phyloP scores from a whole-genome alignment of 1,140 invertebrate species.

The Macrosteles quadrilineatus region DNA sequence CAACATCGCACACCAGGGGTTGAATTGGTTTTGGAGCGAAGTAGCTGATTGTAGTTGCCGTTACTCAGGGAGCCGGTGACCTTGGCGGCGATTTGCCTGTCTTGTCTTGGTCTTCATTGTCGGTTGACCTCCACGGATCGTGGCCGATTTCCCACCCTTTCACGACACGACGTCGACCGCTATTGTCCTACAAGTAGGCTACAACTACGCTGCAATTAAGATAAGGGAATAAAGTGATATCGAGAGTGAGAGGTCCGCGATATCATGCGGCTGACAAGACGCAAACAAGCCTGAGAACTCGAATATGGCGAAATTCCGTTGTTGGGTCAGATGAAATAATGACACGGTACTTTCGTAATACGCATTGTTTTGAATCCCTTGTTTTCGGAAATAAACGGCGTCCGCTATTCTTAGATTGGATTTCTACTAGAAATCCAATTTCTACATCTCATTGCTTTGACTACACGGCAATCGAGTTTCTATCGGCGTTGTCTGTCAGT shows the following conservation, averaged over 20 bases:
- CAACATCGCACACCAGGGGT: too few species aligned
- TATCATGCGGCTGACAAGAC: too few species aligned
- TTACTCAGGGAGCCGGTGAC: too few species aligned
- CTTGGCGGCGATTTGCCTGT: neutral
- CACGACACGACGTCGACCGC: neutral
- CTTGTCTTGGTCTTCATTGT: neutral
- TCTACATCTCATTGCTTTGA: too few species aligned
- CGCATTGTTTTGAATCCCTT: neutral
- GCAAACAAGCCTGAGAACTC: neutral
- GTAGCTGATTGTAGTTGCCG: too few species aligned
- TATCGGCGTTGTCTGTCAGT: too few species aligned
- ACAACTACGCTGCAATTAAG: neutral
- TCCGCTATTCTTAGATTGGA: neutral
- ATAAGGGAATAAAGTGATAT: neutral
- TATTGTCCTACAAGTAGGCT: too few species aligned
- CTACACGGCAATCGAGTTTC: too few species aligned
- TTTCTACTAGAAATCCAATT: too few species aligned
- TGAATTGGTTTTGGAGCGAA: too few species aligned
- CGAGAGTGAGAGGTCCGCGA: neutral
- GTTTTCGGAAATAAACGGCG: neutral
- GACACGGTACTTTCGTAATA: too few species aligned
- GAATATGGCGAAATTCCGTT: neutral
- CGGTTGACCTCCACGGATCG: neutral
- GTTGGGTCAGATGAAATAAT: too few species aligned
- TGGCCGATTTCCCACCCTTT: conserved; percentile 11